Conservation (phyloP, 2,113 vertebrate genomes). For the Leucopternis melanops region DNA sequence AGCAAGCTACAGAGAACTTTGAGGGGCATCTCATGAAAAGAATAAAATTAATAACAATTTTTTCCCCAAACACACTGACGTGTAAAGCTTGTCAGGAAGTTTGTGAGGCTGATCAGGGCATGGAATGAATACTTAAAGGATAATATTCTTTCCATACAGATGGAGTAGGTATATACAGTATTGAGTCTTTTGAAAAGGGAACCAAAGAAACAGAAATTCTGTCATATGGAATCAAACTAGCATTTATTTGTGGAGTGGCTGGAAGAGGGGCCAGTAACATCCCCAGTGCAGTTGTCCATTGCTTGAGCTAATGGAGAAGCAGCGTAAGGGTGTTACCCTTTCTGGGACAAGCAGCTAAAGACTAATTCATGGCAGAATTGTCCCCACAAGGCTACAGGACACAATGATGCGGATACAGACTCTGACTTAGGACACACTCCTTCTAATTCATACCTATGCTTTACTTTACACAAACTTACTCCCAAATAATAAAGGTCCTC, state of each 20-base stretch:
- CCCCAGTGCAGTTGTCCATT: background rate
- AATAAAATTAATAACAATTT: background rate
- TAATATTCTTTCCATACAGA: background rate
- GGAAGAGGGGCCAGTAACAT: background rate
- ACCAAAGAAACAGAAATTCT: background rate
- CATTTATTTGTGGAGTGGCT: background rate
- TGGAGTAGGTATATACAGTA: background rate
- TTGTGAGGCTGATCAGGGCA: background rate
- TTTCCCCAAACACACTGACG: background rate
- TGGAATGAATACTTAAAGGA: background rate
- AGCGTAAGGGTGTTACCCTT: background rate
- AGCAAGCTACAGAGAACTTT: background rate
- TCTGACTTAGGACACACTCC: background rate
- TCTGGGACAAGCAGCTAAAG: background rate
- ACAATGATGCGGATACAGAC: background rate
- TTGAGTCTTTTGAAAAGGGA: background rate
- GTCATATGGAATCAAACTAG: background rate
- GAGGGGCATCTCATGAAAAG: background rate
- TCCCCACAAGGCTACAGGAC: background rate
- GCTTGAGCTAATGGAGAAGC: background rate
- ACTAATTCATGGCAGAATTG: background rate
- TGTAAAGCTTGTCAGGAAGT: background rate
- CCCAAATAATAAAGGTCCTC: background rate
- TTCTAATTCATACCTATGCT: background rate
- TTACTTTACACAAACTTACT: background rate